A percentile compares a stretch with the other conserved stretches of the same genome.
These are phyloP conservation scores for Babylonia areolata DNA, from an alignment of 1,140 invertebrate genomes.

Conservation along the genomic window DNA sequence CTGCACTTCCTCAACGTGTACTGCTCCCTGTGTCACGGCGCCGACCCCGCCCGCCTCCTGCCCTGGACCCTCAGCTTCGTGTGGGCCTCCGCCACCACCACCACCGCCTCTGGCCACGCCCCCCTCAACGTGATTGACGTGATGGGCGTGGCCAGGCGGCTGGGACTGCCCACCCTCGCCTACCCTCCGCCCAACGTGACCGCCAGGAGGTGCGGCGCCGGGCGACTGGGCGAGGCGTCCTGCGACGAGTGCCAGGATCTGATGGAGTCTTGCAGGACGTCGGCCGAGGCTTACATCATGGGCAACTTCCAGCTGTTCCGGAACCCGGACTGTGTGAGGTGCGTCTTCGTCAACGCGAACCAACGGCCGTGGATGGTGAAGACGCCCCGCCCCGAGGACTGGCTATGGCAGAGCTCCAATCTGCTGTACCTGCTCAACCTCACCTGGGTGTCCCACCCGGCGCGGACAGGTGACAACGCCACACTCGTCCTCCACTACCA, in stretches of 20 bases:
- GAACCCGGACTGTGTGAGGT: neutral
- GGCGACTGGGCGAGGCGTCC: neutral
- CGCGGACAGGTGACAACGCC: neutral
- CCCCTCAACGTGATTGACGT: neutral
- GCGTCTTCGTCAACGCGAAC: neutral
- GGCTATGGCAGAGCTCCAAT: neutral
- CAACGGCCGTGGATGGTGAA: too few species aligned
- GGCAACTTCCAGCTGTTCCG: neutral
- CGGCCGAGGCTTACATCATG: neutral
- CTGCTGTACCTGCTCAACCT: neutral
- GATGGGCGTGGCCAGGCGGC: neutral
- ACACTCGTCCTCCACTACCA: neutral
- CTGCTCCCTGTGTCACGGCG: constrained; percentile 14
- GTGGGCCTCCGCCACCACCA: neutral
- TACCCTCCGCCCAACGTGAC: neutral
- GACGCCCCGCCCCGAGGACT: too few species aligned
- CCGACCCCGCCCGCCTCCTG: neutral
- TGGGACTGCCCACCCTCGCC: neutral
- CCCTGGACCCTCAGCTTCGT: constrained; percentile 4
- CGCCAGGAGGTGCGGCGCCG: neutral
- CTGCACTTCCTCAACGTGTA: neutral
- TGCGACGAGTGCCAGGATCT: neutral
- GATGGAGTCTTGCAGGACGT: neutral
- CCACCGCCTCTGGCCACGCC: neutral
- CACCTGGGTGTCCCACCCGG: neutral